Conservation (phyloP, 30 jellyfish, hydroid and myxozoan species). For the Hydractinia symbiolongicarpus region DNA sequence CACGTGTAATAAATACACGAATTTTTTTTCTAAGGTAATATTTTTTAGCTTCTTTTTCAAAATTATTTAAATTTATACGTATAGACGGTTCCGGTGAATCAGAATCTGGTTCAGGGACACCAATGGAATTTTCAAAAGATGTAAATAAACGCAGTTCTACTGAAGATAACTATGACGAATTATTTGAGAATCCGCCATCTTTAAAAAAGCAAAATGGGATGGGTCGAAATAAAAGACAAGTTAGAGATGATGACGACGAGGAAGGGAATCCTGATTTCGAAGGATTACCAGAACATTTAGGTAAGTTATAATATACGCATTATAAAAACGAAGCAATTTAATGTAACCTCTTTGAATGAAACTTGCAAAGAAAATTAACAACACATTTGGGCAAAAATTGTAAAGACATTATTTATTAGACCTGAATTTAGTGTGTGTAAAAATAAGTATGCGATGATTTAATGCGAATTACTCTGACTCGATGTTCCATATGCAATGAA, state of each 20-base stretch:
- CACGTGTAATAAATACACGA: background rate
- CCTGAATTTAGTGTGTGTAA: too few species aligned
- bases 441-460: too few species aligned
- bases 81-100: background rate
- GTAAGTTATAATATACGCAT: background rate
- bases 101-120: background rate
- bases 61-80: background rate
- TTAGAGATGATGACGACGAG: background rate
- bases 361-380: background rate
- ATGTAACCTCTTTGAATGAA: background rate
- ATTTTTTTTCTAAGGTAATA: background rate
- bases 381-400: too few species aligned
- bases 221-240: too few species aligned
- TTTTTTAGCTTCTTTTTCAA: background rate
- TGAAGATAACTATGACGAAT: background rate
- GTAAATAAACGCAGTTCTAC: background rate
- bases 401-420: too few species aligned
- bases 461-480: too few species aligned
- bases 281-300: constrained; percentile 27
- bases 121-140: background rate
- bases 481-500: too few species aligned
- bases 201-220: too few species aligned
- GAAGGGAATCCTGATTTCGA: constrained; percentile 2
- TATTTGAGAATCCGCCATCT: background rate
- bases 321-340: background rate